Percentiles rank a stretch among this genome's conserved stretches.
These are phyloP conservation scores for Heliothis peltigera DNA, from an alignment of 2,888 invertebrate species.

Conservation along the genomic window DNA sequence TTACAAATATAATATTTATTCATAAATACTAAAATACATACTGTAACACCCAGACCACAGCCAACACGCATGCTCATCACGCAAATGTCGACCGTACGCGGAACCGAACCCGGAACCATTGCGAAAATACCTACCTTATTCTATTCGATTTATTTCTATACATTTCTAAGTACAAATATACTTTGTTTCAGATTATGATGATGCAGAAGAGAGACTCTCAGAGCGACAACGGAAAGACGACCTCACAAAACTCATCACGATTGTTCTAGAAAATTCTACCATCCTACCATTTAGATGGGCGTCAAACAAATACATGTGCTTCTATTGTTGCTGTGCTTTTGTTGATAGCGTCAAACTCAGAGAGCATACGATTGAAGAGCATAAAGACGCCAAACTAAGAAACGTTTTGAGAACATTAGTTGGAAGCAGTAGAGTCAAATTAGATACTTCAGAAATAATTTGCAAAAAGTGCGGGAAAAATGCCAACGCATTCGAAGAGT, in stretches of 20 bases:
- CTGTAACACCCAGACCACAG: too few relatives aligned
- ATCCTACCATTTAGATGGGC: slow-evolving; percentile 73
- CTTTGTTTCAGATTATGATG: slow-evolving; percentile 59
- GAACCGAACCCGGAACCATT: too few relatives aligned
- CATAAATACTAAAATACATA: too few relatives aligned
- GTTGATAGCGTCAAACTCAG: slow-evolving; percentile 63
- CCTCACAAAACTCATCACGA: slow-evolving; percentile 58
- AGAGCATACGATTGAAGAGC: slow-evolving; percentile 68
- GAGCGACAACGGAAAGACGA: slow-evolving; percentile 64
- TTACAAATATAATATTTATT: too few relatives aligned
- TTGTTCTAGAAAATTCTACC: slow-evolving; percentile 69
- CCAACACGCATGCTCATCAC: too few relatives aligned
- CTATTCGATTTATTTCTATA: too few relatives aligned
- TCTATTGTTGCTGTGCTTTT: slow-evolving; percentile 71
- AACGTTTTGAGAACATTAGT: slow-evolving; percentile 62
- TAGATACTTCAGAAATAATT: slow-evolving; percentile 68
- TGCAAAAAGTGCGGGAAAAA: slow-evolving; percentile 69
- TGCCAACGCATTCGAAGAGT: slow-evolving; percentile 62
- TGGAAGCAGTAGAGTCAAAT: slow-evolving; percentile 65
- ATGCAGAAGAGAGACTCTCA: slow-evolving; percentile 31
- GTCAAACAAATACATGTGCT: slow-evolving; percentile 71
- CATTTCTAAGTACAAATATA: slow-evolving; percentile 10
- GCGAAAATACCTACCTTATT: too few relatives aligned
- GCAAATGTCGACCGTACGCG: too few relatives aligned
- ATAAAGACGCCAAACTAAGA: slow-evolving; percentile 65